Evolutionary conservation across 1,140 invertebrate species (phyloP).

Genomic region (Sminthurinus signatus): DNA sequence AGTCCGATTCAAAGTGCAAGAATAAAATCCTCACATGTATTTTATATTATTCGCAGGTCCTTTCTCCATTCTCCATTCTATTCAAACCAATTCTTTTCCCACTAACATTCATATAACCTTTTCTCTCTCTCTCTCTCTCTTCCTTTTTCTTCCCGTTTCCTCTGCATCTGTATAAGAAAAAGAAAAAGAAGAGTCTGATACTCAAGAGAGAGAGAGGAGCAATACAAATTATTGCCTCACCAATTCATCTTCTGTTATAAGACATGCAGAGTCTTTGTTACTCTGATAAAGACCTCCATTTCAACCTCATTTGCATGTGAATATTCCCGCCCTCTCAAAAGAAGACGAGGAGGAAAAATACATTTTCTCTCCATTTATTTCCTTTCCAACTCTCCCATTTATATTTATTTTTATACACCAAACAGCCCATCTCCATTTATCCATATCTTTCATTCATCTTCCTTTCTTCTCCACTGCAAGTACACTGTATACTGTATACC

Average conservation of each 20-base stretch:
- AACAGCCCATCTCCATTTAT: too few relatives aligned
- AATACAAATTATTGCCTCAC: conserved; percentile 36
- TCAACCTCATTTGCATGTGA: conserved; percentile 35
- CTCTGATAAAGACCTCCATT: conserved; percentile 34
- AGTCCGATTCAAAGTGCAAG: too few relatives aligned
- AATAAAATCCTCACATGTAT: too few relatives aligned
- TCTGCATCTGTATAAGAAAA: background rate
- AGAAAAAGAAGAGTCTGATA: conserved; percentile 5
- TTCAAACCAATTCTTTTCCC: conserved; percentile 32
- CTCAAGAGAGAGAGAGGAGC: conserved; percentile 17
- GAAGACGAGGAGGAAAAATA: too few relatives aligned
- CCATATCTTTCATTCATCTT: background rate
- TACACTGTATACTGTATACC: too few relatives aligned
- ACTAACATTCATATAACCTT: conserved; percentile 23
- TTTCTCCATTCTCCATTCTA: too few relatives aligned
- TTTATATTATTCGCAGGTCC: too few relatives aligned
- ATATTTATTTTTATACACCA: too few relatives aligned
- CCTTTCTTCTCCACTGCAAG: too few relatives aligned
- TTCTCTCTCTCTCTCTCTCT: conserved; percentile 14
- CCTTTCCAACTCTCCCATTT: background rate
- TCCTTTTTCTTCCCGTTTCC: conserved; percentile 16
- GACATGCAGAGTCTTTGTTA: conserved; percentile 28
- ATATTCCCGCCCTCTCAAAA: conserved; percentile 32
- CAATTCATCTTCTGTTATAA: conserved; percentile 35
- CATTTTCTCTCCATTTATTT: too few relatives aligned